Base-by-base conservation (phyloP, 2,797 vertebrate species). In the Spheniscus humboldti region DNA sequence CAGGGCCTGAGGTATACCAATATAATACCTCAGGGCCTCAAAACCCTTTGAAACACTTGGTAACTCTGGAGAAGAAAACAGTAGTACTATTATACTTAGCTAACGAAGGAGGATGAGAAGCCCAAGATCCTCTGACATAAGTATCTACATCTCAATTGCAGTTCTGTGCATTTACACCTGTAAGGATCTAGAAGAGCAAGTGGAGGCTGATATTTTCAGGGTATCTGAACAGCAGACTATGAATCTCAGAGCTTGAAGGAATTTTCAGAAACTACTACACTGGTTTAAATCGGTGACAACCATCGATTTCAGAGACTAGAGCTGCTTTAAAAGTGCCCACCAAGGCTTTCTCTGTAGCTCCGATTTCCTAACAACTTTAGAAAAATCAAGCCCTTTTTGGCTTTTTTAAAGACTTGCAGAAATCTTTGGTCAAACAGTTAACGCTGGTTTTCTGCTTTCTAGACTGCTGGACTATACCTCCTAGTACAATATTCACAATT, bases 351-450 rank as follows among this genome's bases (percentile, higher is more conserved):
- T 48, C 11, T 63, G 27, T 69, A 73, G 11, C 14, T 93, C 17
- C 4, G 0, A 35, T 77, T 87, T 88, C 22, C 2, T 48, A 45
- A 48, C 0, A 77, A 4, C 5, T 71, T n/a, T 17, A 64, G 43
- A 71, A 80, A 92, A 90, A n/a, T 13, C 0, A 0, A 78, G 1
- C 5, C 4, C 2, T 45, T 68, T 33, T 43, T 22, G 13, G 1
- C 1, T 55, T 67, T 57, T 50, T 28, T 10, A 37, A 31, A 75
- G 12, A 18, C 10, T 19, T 63, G 7, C 18, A 81, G 39, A 41
- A 89, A 39, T 76, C 10, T 66, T 41, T 45, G 27, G 11, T 27
- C 60, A 50, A 83, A 30, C 7, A 27, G 10, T 64, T 30, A 55
- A 31, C 3, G 5, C 2, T 13, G 25, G 0, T 2, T 73, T 88